Base-by-base conservation (phyloP, 2,888 invertebrate genomes). In the Acheta domesticus region DNA sequence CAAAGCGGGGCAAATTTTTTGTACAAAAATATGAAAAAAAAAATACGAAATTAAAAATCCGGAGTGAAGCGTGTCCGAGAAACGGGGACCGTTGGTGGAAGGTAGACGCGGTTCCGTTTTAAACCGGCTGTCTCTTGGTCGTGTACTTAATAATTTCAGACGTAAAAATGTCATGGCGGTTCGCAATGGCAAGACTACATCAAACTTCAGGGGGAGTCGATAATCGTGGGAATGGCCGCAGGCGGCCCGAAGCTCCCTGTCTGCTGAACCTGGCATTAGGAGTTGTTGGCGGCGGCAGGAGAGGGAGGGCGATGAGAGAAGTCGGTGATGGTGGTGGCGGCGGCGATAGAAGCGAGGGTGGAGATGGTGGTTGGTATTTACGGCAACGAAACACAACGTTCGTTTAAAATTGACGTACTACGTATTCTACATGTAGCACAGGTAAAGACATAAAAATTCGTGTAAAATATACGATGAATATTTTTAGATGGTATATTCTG, bases 111-210 rank as follows among this genome's bases (percentile, higher is more conserved):
- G 36, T 36, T 36, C 36, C 36, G 36, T 36, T 62, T 62, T 62
- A 19, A 62, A 62, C 62, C 62, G 62, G 4, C 12, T n/a, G 16
- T n/a, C 14, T 14, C 62, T 62, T 19, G 3, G 16, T 19, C 62
- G 62, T n/a, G n/a, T 62, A 19, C 62, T 62, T 62, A 62, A 62
- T 62, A 62, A 62, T 62, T 62, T 62, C 62, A n/a, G n/a, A 62
- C 62, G 62, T 19, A 62, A 14, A 62, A 62, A 62, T n/a, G 62
- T 62, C 62, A 19, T 14, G 62, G 62, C n/a, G 16, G 62, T 14
- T 62, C n/a, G 62, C 16, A 62, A 62, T 62, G 62, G 62, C 62
- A 62, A 62, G 62, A 62, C 16, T 62, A 62, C 62, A 62, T 62
- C 62, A 62, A 62, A 62, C 62, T 14, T 62, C 62, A 62, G 62